These are phyloP conservation scores for Tryphoninae sp. DNA, from an alignment of 2,888 invertebrate genomes.

Conservation along the genomic window DNA sequence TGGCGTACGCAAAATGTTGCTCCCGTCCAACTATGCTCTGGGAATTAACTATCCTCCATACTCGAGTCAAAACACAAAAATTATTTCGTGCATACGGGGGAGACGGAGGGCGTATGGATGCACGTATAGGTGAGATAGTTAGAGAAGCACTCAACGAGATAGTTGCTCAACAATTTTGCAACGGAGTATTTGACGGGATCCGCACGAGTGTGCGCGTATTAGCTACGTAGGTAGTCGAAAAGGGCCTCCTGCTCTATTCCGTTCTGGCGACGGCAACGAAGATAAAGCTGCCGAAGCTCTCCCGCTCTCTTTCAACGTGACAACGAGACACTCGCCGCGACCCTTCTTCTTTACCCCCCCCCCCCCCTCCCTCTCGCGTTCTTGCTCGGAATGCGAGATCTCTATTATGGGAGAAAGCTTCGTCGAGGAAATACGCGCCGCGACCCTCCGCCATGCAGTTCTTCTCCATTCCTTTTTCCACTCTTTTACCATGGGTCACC, in stretches of 20 bases:
- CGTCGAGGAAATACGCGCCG: constrained; percentile 14
- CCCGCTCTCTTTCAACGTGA: neutral
- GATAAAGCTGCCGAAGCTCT: neutral
- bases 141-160: constrained; percentile 71
- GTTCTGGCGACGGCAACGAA: constrained; percentile 1
- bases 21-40: neutral
- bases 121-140: constrained; percentile 71
- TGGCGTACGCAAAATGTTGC: neutral
- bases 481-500: neutral
- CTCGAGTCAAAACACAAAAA: neutral
- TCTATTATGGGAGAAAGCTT: constrained; percentile 55
- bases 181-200: constrained; percentile 68
- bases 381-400: constrained; percentile 51
- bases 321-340: neutral
- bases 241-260: constrained; percentile 5
- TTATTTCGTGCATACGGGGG: neutral
- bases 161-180: constrained; percentile 75
- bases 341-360: neutral
- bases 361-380: neutral
- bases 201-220: constrained; percentile 49
- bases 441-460: constrained; percentile 19
- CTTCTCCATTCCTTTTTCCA: neutral
- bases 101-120: neutral
- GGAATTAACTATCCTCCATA: neutral
- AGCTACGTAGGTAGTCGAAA: neutral